Evolutionary conservation across 2,888 invertebrate genomes (phyloP).

Genomic region (Drosophila koepferae): DNA sequence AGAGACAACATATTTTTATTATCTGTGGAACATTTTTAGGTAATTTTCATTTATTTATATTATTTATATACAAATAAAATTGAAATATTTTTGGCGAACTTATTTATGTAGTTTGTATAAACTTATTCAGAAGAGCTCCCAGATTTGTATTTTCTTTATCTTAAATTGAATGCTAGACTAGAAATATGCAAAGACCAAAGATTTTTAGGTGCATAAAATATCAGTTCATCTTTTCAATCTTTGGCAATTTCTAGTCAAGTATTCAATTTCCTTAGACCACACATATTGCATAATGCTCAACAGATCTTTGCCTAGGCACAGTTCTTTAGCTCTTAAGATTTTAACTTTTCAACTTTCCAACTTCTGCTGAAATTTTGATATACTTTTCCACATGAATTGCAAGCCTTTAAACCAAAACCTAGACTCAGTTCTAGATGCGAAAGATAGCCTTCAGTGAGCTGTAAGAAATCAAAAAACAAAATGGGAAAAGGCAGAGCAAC

Average conservation of each 20-base stretch:
- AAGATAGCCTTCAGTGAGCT: constrained; percentile 53
- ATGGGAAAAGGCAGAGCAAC: constrained; percentile 17
- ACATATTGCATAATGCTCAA: constrained; percentile 59
- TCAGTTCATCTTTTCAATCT: not conserved
- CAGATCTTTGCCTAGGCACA: not conserved
- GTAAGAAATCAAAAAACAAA: constrained; percentile 71
- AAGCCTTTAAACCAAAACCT: constrained; percentile 49
- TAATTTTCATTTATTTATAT: not conserved
- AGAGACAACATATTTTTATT: not conserved
- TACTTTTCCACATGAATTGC: constrained; percentile 70
- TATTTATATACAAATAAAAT: not conserved
- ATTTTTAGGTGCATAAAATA: not conserved
- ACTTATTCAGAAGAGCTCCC: not conserved
- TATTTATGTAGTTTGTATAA: not conserved
- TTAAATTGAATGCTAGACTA: too few species aligned
- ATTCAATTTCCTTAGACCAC: constrained; percentile 45
- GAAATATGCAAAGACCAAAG: not conserved
- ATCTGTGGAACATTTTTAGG: not conserved
- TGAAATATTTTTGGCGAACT: not conserved
- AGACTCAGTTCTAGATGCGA: constrained; percentile 25
- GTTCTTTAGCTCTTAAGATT: constrained; percentile 22
- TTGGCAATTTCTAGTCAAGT: not conserved
- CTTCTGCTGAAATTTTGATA: constrained; percentile 33
- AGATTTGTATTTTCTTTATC: not conserved
- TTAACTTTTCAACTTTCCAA: constrained; percentile 52